These are phyloP conservation scores for Mythimna vitellina DNA, from an alignment of 2,888 invertebrate genomes.

Conservation along the genomic window DNA sequence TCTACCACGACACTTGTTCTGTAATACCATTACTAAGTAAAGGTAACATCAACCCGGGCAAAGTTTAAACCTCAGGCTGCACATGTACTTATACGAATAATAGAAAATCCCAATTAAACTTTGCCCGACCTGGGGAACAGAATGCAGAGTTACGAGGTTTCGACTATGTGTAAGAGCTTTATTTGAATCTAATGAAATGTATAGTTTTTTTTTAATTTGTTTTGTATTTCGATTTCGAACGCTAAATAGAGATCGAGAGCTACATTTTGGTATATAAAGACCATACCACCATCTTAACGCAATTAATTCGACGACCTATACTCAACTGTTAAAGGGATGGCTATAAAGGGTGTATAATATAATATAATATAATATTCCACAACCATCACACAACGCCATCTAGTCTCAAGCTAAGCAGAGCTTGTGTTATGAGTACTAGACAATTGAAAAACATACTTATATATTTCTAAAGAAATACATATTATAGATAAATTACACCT, in stretches of 20 bases:
- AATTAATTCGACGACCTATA: too few relatives aligned
- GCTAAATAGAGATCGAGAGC: background rate
- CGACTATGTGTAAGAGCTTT: constrained; percentile 14
- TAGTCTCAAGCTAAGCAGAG: too few relatives aligned
- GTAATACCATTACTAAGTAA: constrained; percentile 9
- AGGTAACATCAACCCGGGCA: constrained; percentile 1
- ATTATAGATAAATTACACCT: too few relatives aligned
- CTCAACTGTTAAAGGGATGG: too few relatives aligned
- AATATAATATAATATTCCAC: too few relatives aligned
- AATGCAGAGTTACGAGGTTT: constrained; percentile 34
- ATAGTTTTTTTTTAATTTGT: constrained; percentile 20
- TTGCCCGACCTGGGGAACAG: constrained; percentile 11
- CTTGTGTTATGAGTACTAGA: too few relatives aligned
- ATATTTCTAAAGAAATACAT: too few relatives aligned
- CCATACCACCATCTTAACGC: too few relatives aligned
- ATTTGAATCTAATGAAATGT: constrained; percentile 37
- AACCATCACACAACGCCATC: too few relatives aligned
- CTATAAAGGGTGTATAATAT: too few relatives aligned
- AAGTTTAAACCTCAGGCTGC: constrained; percentile 24
- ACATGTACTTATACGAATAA: constrained; percentile 20
- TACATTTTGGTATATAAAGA: constrained; percentile 10
- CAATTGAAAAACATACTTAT: too few relatives aligned
- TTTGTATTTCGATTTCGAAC: constrained; percentile 10
- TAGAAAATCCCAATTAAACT: constrained; percentile 56
- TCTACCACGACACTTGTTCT: background rate